Evolutionary conservation across 1,140 invertebrate species (phyloP).

Genomic region (Penaeus indicus): DNA sequence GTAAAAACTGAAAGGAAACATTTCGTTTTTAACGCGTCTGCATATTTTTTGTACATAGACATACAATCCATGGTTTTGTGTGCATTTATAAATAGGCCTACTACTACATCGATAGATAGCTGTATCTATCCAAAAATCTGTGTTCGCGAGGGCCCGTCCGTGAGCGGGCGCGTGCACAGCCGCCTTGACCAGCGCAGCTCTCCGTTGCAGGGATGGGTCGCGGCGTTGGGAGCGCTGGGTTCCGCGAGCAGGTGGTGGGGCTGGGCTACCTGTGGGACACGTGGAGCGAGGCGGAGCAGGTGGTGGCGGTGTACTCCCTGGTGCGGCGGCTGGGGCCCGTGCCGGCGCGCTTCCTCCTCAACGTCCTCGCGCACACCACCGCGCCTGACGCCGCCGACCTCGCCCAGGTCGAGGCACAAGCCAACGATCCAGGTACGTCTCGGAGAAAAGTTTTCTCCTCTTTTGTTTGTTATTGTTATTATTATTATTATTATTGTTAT

Average conservation of each 20-base stretch:
- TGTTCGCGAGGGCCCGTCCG: too few species aligned
- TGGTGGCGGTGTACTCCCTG: constrained; percentile 60
- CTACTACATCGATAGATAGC: too few species aligned
- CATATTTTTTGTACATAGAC: too few species aligned
- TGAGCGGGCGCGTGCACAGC: too few species aligned
- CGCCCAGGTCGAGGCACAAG: constrained; percentile 40
- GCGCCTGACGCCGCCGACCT: constrained; percentile 51
- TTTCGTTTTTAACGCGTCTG: too few species aligned
- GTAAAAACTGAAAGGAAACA: too few species aligned
- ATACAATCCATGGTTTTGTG: too few species aligned
- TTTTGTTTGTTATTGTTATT: not conserved
- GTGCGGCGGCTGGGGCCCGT: constrained; percentile 40
- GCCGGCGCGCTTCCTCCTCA: constrained; percentile 52
- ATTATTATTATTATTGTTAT: not conserved
- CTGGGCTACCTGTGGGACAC: constrained; percentile 56
- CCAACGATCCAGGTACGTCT: constrained; percentile 52
- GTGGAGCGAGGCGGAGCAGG: constrained; percentile 58
- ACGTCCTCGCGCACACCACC: constrained; percentile 45
- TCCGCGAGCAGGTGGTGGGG: constrained; percentile 57
- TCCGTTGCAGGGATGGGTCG: constrained; percentile 50
- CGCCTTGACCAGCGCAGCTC: not conserved
- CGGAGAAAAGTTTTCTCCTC: not conserved
- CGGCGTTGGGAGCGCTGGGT: constrained; percentile 51
- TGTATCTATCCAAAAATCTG: too few species aligned
- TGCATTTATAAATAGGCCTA: too few species aligned